Conservation (phyloP, 1,140 invertebrate genomes). For the Diplogasteroides magnus region DNA sequence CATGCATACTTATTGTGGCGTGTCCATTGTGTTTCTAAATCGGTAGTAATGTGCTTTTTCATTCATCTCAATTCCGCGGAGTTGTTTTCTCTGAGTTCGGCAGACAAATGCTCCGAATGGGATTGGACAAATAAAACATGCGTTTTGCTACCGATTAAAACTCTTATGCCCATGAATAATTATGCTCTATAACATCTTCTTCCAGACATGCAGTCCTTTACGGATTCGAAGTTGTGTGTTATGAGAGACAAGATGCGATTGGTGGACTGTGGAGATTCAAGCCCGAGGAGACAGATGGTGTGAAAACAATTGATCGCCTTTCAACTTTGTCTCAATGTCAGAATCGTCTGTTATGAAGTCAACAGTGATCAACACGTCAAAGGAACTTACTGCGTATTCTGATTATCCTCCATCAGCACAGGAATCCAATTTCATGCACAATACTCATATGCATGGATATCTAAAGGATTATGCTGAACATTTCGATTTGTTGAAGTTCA, state of each 20-base stretch:
- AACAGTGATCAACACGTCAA: slow-evolving; percentile 58
- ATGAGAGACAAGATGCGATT: slow-evolving; percentile 52
- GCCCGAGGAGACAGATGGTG: slow-evolving; percentile 10
- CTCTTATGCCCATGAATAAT: no score
- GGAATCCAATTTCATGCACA: slow-evolving; percentile 57
- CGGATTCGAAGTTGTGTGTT: slow-evolving; percentile 55
- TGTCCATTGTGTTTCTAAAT: no score
- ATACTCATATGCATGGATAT: slow-evolving; percentile 55
- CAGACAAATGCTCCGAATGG: no score
- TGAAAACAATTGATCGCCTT: no score
- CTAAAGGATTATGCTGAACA: slow-evolving; percentile 55
- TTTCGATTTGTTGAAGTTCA: slow-evolving; percentile 48
- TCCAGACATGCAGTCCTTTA: slow-evolving; percentile 34
- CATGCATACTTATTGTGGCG: no score
- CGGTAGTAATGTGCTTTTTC: no score
- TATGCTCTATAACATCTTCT: not conserved
- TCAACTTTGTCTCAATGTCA: no score
- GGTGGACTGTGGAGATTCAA: slow-evolving; percentile 54
- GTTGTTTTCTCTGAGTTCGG: no score
- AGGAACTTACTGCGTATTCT: slow-evolving; percentile 58
- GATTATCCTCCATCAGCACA: slow-evolving; percentile 57
- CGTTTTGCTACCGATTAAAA: no score
- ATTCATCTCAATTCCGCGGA: no score
- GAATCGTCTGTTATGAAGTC: slow-evolving; percentile 53
- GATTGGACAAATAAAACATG: no score